Evolutionary conservation across 2,113 vertebrate genomes (phyloP).

Genomic region (Cyprinus carpio): DNA sequence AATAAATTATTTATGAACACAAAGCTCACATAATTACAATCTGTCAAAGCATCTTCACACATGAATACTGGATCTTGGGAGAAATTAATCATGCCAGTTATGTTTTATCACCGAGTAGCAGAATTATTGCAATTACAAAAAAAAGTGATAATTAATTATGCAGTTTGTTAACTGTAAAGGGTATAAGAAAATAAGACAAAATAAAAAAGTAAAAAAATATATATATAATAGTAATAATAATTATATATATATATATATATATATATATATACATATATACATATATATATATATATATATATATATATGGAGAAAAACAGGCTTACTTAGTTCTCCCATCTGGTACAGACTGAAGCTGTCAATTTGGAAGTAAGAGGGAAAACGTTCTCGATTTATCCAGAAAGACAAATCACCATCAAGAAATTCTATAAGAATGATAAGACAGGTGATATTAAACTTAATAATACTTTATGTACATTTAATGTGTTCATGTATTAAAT

Average conservation of each 20-base stretch:
- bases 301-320: neutral
- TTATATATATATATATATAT: no score
- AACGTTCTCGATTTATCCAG: conserved; percentile 90
- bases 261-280: no score
- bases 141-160: neutral
- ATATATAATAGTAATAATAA: no score
- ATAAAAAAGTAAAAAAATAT: neutral
- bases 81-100: neutral
- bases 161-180: neutral
- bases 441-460: neutral
- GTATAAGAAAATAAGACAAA: neutral
- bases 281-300: no score
- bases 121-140: neutral
- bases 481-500: neutral
- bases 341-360: conserved; percentile 89
- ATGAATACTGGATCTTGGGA: neutral
- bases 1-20: conserved; percentile 3
- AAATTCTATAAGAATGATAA: conserved; percentile 72
- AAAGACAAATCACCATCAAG: conserved; percentile 83
- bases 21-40: conserved; percentile 5
- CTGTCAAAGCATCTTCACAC: conserved; percentile 13
- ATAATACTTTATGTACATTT: neutral
- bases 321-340: conserved; percentile 88
- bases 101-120: conserved; percentile 28
- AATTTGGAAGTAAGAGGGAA: conserved; percentile 80